Evolutionary conservation across 1,140 invertebrate genomes (phyloP), one percentile per base, ranked within the genome.

Genomic region (Anastrepha ludens): DNA sequence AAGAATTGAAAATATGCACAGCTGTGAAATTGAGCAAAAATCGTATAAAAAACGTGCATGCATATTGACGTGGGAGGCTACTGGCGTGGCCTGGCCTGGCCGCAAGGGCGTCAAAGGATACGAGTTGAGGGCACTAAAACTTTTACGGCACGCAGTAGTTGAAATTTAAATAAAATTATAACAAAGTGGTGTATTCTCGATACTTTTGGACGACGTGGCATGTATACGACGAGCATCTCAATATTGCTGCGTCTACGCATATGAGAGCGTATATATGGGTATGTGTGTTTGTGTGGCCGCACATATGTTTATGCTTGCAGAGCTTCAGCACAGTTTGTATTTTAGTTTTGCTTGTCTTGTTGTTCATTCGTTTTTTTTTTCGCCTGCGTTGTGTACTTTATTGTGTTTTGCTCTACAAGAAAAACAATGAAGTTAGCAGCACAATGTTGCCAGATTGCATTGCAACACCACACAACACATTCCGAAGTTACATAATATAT

Each of bases 131-230:
- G 74, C 74, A 78, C 74, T 78, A 78, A 78, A 78, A 78, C 74
- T 78, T 78, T 78, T 78, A 78, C 74, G 74, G 47, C 74, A 78
- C 74, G 74, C 74, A 78, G 74, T 17, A 78, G 74, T 78, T 78
- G 74, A 78, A 78, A 78, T 78, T 78, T 78, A 78, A 78, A 78
- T 78, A 78, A 78, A 78, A 78, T 78, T 78, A 78, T 78, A 78
- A 78, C 74, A 78, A 78, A 78, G 74, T 78, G 74, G 44, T 78
- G 50, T 44, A 78, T 55, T 78, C 74, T 78, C 74, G 74, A 78
- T 78, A 78, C 74, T 78, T 78, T 78, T 55, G 74, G 74, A 78
- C 74, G 74, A 78, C 74, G 74, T 78, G 74, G 74, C 74, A 20
- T 8, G 74, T 44, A 78, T 78, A n/a, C 74, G 13, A n/a, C 74